Evolutionary conservation across 2,113 vertebrate species (phyloP).

Genomic region (Poicephalus gulielmi): DNA sequence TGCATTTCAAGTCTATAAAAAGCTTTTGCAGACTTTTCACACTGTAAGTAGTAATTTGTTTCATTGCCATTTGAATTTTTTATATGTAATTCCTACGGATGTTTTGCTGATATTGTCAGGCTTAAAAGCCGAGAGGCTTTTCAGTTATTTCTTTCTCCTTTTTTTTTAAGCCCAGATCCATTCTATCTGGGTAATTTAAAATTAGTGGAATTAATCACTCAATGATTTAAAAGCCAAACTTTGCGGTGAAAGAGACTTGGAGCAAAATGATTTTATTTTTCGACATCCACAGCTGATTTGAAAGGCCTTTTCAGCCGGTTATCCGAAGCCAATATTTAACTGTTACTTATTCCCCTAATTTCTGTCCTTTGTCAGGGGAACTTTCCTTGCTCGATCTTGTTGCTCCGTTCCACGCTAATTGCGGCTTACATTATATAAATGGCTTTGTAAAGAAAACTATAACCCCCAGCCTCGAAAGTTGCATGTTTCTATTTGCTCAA

Average conservation of each 20-base stretch:
- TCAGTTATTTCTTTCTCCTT: constrained; percentile 4
- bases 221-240: constrained; percentile 62
- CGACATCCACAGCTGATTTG: constrained; percentile 69
- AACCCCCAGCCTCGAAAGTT: constrained; percentile 96
- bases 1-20: constrained; percentile 81
- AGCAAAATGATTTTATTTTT: constrained; percentile 74
- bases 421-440: constrained; percentile 84
- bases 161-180: constrained; percentile 15
- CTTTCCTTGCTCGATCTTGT: constrained; percentile 80
- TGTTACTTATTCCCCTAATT: constrained; percentile 81
- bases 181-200: constrained; percentile 75
- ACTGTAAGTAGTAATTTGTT: constrained; percentile 81
- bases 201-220: constrained; percentile 73
- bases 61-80: constrained; percentile 77
- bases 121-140: constrained; percentile 75
- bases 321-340: constrained; percentile 80
- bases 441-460: constrained; percentile 96
- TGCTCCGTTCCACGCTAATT: constrained; percentile 79
- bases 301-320: constrained; percentile 74
- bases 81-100: constrained; percentile 74
- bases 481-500: constrained; percentile 98
- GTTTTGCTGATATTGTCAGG: constrained; percentile 78
- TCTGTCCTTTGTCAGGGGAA: constrained; percentile 79
- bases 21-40: constrained; percentile 77
- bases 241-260: background rate